Evolutionary conservation across 2,113 vertebrate genomes (phyloP).

Genomic region (Petaurus breviceps): DNA sequence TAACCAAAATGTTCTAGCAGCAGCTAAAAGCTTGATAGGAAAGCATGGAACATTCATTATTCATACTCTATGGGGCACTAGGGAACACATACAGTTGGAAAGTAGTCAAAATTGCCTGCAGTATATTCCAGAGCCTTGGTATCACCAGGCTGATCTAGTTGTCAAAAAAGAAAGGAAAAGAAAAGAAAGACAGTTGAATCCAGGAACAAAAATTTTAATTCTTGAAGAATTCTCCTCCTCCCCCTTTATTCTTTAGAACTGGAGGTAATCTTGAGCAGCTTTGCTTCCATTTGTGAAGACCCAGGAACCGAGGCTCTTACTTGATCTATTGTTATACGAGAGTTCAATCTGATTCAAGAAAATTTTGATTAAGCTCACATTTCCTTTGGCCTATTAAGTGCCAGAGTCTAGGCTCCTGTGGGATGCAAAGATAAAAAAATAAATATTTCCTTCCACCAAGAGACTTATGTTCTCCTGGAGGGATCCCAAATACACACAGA

Average conservation of each 20-base stretch:
- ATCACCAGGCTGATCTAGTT: background rate
- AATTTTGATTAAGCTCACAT: conserved; percentile 1
- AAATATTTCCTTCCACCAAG: background rate
- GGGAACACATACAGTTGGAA: background rate
- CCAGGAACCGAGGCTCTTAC: conserved; percentile 13
- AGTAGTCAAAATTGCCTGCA: background rate
- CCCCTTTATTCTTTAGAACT: conserved; percentile 2
- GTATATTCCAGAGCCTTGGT: background rate
- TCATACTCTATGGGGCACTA: background rate
- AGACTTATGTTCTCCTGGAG: background rate
- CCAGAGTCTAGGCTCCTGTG: background rate
- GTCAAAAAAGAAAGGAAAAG: background rate
- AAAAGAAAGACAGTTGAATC: background rate
- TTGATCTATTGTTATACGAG: background rate
- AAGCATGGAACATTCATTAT: background rate
- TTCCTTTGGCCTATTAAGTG: background rate
- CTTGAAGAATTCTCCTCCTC: background rate
- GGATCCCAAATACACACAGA: background rate
- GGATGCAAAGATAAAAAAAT: background rate
- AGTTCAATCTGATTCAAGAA: background rate
- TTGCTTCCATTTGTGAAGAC: conserved; percentile 10
- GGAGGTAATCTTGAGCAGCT: background rate
- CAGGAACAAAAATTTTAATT: conserved; percentile 29
- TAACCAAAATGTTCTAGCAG: background rate
- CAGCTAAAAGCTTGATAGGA: background rate